Base-by-base conservation (phyloP, 2,888 invertebrate genomes). In the Netelia melanura region DNA sequence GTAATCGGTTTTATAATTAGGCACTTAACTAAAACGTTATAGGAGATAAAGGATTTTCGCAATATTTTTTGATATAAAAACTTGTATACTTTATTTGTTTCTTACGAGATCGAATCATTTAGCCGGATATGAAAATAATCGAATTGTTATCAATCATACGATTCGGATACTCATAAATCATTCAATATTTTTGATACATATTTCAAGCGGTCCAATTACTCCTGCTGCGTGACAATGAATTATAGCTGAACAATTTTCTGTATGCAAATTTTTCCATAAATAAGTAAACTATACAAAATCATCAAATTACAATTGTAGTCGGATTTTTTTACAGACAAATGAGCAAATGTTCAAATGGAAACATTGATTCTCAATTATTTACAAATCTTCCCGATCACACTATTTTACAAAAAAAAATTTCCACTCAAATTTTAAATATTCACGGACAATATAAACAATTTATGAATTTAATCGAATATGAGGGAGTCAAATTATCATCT, bases 61-160 rank as follows among this genome's bases (percentile, higher is more conserved):
- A 38, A 5, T 38, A 38, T 38, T 38, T 6, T 38, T 38, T 38
- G 38, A 38, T 38, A 38, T 14, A 14, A 48, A 48, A 38, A 67
- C 38, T 43, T 58, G 56, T 48, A 67, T 17, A 17, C 61, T 83
- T 78, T 38, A 64, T 74, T 68, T 70, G 54, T 54, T 70, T 61
- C 56, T 3, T 54, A 62, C 21, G 38, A 62, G 48, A 65, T 64
- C 30, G 3, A 52, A 74, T 68, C 5, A 43, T 61, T 82, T 52
- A 54, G 62, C 56, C 72, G 10, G 62, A 83, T 68, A 77, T 9
- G 5, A 10, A 38, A 38, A 52, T 23, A 65, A 14, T 14, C 48
- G 3, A 48, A 48, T 48, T 48, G 14, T 48, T 14, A 43, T 23
- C 23, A 61, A 61, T 61, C 21, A 76, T 48, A 44, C 11, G 5